A percentile compares a stretch with the other conserved stretches of the same genome.
Conservation (phyloP, 2,888 invertebrate species). For the Chymomyza procnemis region DNA sequence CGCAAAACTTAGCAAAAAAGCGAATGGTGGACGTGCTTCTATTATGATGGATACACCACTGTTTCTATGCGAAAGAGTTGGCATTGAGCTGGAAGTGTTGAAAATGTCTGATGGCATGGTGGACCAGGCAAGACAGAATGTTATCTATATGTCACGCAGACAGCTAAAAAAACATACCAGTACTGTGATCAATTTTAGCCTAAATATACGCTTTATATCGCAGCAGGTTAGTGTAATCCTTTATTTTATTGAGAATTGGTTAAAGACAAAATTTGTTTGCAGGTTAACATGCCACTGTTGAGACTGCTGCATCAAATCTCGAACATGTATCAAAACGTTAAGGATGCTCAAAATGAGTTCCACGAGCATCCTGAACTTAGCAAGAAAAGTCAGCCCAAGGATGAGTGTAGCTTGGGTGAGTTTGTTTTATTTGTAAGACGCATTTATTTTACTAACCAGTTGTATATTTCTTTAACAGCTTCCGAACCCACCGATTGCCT, state of each 20-base stretch:
- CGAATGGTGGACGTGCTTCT: slow-evolving; percentile 66
- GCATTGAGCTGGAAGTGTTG: slow-evolving; percentile 91
- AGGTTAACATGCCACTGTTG: slow-evolving; percentile 96
- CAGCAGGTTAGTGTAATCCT: slow-evolving; percentile 84
- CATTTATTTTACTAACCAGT: background rate
- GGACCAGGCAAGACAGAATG: slow-evolving; percentile 90
- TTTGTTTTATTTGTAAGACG: background rate
- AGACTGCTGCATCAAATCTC: slow-evolving; percentile 96
- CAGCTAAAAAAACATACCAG: slow-evolving; percentile 94
- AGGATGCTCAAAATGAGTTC: slow-evolving; percentile 94
- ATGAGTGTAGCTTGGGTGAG: slow-evolving; percentile 82
- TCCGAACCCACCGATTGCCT: slow-evolving; percentile 78
- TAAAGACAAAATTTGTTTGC: background rate
- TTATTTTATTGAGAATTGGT: background rate
- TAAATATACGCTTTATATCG: slow-evolving; percentile 92
- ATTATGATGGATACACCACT: slow-evolving; percentile 83
- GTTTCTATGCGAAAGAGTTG: slow-evolving; percentile 94
- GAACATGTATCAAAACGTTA: slow-evolving; percentile 98
- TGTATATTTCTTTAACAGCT: slow-evolving; percentile 46
- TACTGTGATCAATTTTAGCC: slow-evolving; percentile 92
- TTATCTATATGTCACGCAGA: slow-evolving; percentile 90
- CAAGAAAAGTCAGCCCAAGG: slow-evolving; percentile 80
- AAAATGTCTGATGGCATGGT: slow-evolving; percentile 94
- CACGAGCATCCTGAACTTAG: slow-evolving; percentile 83
- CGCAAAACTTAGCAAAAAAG: slow-evolving; percentile 70